A percentile compares a stretch with the other conserved stretches of the same genome.
These are phyloP conservation scores for Tokudaia tokunoshimensis DNA, from an alignment of 2,797 vertebrate species.

Conservation along the genomic window DNA sequence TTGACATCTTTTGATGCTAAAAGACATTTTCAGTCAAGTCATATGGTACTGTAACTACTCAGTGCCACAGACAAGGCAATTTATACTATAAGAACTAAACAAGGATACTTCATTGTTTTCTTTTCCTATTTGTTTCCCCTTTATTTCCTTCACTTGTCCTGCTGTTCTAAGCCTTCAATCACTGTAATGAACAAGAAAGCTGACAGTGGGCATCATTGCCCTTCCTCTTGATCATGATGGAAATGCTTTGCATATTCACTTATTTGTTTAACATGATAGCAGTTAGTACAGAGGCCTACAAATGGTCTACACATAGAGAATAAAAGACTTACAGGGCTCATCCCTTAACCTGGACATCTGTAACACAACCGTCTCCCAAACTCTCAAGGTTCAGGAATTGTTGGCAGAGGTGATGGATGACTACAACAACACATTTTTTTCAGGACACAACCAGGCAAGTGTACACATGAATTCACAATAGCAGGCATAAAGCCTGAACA, in stretches of 20 bases:
- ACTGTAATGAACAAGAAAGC: no score
- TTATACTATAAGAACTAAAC: neutral
- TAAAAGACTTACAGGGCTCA: no score
- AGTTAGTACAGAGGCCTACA: neutral
- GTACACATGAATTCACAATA: neutral
- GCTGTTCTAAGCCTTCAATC: neutral
- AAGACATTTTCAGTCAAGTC: neutral
- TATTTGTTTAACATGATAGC: neutral
- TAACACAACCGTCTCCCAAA: no score
- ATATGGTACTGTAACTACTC: neutral
- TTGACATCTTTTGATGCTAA: neutral
- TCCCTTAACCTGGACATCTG: neutral
- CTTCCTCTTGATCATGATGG: neutral
- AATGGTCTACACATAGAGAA: neutral
- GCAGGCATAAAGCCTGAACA: neutral
- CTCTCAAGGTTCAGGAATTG: neutral
- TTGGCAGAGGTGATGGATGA: neutral
- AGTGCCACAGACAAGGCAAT: neutral
- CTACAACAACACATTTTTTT: neutral
- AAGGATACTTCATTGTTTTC: neutral
- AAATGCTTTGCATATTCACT: neutral
- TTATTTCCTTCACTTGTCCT: neutral
- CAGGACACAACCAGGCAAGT: neutral
- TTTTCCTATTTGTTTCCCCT: neutral
- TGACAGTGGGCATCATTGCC: neutral